Evolutionary conservation across 2,888 invertebrate species (phyloP), one percentile per base, ranked within the genome.

Genomic region (Neelides folsomi): DNA sequence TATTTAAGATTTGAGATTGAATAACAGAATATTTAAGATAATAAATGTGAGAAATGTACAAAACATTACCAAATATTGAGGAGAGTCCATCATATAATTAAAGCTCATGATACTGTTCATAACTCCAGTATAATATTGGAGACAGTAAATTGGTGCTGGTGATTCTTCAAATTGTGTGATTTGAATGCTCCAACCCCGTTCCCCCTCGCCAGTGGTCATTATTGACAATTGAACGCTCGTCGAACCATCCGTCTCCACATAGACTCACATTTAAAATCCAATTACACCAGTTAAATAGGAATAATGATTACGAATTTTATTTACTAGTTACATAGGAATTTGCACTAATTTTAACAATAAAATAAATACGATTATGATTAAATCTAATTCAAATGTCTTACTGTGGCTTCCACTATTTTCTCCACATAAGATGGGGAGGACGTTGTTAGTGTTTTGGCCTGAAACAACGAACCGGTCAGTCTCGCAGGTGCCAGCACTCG

Each of bases 391-490:
- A 40, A 18, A 35, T 44, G 46, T 67, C 71, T 73, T 72, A 85
- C 86, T 71, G 65, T 84, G 83, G 67, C 83, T 82, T 12, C 82
- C 84, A 1, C 81, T 79, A 66, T 84, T 85, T 39, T 81, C 77
- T 15, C 86, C 86, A 66, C 86, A 86, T 18, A 86, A 69, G 5
- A 77, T 74, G 0, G 85, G 85, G 53, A 84, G 71, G n/a, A 76
- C 68, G 55, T 75, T 78, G 66, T 83, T 84, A 0, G 74, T 65
- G 67, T 82, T 82, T 66, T 82, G 81, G 2, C 85, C 85, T 0
- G 79, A 77, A 4, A 85, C 74, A 9, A 82, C 73, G 59, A 86
- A 78, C 60, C 80, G 77, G 67, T 86, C 85, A 34, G 77, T 75
- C 38, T 76, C 69, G 62, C 86, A 86, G 16, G 76, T 76, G 0